Evolutionary conservation across 2,797 vertebrate genomes (phyloP), one percentile per base, ranked within the genome.

Genomic region (Leuciscus waleckii): DNA sequence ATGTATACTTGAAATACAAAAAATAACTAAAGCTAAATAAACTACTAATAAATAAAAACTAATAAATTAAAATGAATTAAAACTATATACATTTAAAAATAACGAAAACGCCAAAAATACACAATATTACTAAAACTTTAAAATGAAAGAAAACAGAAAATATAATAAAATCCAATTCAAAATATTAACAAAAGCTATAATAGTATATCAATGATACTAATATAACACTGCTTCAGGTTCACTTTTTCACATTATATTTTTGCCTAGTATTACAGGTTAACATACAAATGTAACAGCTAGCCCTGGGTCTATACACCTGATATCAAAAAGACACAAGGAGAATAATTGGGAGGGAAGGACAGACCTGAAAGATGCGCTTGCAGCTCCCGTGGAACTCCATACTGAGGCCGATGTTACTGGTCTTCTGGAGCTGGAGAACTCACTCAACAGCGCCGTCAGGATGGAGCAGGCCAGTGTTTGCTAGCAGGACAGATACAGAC

Each of bases 391-490:
- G 98, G 89, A 99, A 99, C 93, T 99, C 98, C 98, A 99, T 99
- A 92, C 98, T 99, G 90, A 99, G 96, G 89, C 98, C 98, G 88
- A 99, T 99, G 94, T 98, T 99, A 95, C 98, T 99, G 92, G 98
- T 99, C 94, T 99, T 99, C 95, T 99, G 92, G 98, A 99, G 95
- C 98, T 99, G 93, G 98, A 99, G 93, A 99, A 99, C 92, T 99
- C 98, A 6, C 97, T 99, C 92, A 99, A 95, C 78, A 99, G 92
- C 11, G 98, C 98, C 0, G 97, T 99, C 88, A 99, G 95, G 94
- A 99, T 99, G 93, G 98, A 99, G 94, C 98, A 99, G 85, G 97
- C 98, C 95, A 99, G 93, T 0, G 97, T 99, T 97, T 99, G 98
- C 98, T 99, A 94, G 70, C 76, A 68, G 61, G 54, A 81, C 32